These are phyloP conservation scores for Helobdella robusta DNA, from an alignment of 2,888 invertebrate genomes.

Conservation along the genomic window DNA sequence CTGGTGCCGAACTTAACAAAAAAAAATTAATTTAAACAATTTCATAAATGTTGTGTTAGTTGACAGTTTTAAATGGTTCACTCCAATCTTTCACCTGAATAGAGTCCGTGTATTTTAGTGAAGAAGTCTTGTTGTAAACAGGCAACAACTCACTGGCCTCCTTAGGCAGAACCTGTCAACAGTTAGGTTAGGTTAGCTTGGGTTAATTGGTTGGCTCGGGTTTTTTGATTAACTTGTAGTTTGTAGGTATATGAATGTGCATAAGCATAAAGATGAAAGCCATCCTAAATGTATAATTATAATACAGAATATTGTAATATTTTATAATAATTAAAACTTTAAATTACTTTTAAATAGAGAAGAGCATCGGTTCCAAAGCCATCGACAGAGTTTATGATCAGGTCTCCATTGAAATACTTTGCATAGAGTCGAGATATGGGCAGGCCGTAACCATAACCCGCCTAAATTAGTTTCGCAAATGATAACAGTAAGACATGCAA, in stretches of 20 bases:
- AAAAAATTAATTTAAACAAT: no score
- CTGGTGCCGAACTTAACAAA: no score
- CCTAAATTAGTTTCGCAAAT: conserved; percentile 40
- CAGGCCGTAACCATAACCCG: conserved; percentile 83
- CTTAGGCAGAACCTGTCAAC: conserved; percentile 83
- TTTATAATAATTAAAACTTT: not conserved
- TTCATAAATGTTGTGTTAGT: no score
- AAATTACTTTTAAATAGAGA: conserved; percentile 79
- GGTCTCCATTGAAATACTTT: conserved; percentile 92
- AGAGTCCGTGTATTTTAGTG: conserved; percentile 69
- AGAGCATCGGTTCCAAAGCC: conserved; percentile 94
- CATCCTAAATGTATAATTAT: not conserved
- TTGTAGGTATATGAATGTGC: no score
- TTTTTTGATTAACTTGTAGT: no score
- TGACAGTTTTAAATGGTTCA: no score
- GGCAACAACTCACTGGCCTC: conserved; percentile 95
- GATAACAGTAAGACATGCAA: no score
- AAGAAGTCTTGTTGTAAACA: conserved; percentile 90
- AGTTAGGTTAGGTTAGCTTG: no score
- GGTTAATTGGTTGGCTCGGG: no score
- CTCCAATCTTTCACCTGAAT: conserved; percentile 78
- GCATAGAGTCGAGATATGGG: conserved; percentile 93
- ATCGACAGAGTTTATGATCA: conserved; percentile 83
- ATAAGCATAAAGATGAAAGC: not conserved
- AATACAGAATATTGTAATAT: no score